These are phyloP conservation scores for Cichladusa arquata DNA, from an alignment of 2,113 vertebrate genomes.

Conservation along the genomic window DNA sequence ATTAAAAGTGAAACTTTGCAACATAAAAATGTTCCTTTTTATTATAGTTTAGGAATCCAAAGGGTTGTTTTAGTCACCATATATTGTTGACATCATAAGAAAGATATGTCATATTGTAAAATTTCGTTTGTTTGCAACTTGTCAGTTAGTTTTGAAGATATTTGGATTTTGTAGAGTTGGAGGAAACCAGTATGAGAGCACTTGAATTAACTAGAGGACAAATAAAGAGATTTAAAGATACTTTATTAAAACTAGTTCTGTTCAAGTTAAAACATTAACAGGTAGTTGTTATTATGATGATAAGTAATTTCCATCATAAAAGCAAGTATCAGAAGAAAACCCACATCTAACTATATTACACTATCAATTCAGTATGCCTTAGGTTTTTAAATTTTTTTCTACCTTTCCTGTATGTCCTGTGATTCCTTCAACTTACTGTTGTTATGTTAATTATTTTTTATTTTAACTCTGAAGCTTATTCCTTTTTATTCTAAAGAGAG, in stretches of 20 bases:
- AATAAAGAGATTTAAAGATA: not conserved
- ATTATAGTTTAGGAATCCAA: not conserved
- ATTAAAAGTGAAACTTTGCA: not conserved
- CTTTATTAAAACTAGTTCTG: not conserved
- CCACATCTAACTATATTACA: accelerated
- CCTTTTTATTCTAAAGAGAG: not conserved
- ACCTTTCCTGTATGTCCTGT: not conserved
- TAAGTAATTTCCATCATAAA: not conserved
- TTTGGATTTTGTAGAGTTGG: not conserved
- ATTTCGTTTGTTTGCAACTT: not conserved
- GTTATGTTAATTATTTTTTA: not conserved
- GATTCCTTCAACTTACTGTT: not conserved
- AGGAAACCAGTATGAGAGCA: not conserved
- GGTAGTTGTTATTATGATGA: not conserved
- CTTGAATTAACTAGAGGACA: not conserved
- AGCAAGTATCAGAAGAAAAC: not conserved
- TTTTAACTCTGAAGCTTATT: not conserved
- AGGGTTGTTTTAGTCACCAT: not conserved
- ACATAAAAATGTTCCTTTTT: not conserved
- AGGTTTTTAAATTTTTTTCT: not conserved
- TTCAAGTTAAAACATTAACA: not conserved
- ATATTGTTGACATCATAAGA: not conserved
- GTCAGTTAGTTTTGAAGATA: not conserved
- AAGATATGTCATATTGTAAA: not conserved
- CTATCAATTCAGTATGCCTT: not conserved